Percentiles rank a stretch among this genome's conserved stretches.
Evolutionary conservation across 2,797 vertebrate species (phyloP).

Genomic region (Avahi laniger): DNA sequence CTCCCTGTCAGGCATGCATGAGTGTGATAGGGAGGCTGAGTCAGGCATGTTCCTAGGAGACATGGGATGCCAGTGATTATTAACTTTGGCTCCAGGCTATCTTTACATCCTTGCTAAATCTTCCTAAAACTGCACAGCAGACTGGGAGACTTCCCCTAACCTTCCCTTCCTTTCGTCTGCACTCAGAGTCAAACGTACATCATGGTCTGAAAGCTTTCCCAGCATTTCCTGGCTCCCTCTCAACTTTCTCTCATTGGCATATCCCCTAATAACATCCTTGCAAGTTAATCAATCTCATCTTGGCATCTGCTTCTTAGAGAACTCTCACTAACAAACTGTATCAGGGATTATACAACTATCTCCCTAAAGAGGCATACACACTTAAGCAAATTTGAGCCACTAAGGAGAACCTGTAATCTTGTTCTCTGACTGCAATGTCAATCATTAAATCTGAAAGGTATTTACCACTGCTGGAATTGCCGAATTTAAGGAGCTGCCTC

Average conservation of each 20-base stretch:
- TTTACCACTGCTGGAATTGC: background rate
- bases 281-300: background rate
- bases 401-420: background rate
- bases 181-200: background rate
- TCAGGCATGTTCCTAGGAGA: background rate
- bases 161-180: background rate
- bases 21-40: background rate
- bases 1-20: no score
- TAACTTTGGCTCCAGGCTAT: background rate
- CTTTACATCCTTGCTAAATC: background rate
- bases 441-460: background rate
- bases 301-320: background rate
- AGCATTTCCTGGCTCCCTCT: background rate
- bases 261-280: background rate
- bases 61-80: fast-evolving
- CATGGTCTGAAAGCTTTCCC: background rate
- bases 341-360: background rate
- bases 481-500: background rate
- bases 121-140: background rate
- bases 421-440: background rate
- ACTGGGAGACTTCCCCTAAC: background rate
- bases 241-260: background rate
- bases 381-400: background rate
- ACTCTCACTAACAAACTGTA: background rate
- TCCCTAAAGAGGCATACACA: background rate